Percentiles rank a stretch among this genome's conserved stretches.
These are phyloP conservation scores for Leptopilina syphax DNA, from an alignment of 2,888 invertebrate species.

Conservation along the genomic window DNA sequence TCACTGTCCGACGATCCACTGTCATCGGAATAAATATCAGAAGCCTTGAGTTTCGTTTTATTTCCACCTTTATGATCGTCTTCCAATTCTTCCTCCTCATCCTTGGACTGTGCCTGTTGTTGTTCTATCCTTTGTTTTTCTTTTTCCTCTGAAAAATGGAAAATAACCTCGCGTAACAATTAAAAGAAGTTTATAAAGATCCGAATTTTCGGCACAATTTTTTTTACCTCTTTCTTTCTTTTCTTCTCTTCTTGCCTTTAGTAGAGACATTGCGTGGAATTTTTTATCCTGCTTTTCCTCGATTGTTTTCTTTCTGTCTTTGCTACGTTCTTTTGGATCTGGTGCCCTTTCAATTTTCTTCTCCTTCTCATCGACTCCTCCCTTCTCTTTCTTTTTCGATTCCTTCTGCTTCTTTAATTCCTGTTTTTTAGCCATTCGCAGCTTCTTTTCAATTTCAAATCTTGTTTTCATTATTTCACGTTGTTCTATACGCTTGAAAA, in stretches of 20 bases:
- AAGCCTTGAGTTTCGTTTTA: slow-evolving; percentile 88
- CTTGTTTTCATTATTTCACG: slow-evolving; percentile 95
- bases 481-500: slow-evolving; percentile 97
- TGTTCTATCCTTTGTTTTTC: slow-evolving; percentile 78
- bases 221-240: slow-evolving; percentile 84
- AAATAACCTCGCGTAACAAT: slow-evolving; percentile 15
- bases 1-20: slow-evolving; percentile 80
- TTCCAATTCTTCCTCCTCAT: slow-evolving; percentile 74
- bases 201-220: not conserved
- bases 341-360: slow-evolving; percentile 78
- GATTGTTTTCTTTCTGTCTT: slow-evolving; percentile 93
- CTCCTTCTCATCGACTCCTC: slow-evolving; percentile 77
- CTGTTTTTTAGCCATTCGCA: slow-evolving; percentile 89
- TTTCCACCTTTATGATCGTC: slow-evolving; percentile 72
- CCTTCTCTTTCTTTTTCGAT: slow-evolving; percentile 75
- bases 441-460: slow-evolving; percentile 97
- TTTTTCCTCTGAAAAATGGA: slow-evolving; percentile 74
- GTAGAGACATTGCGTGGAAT: slow-evolving; percentile 94
- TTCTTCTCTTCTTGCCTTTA: slow-evolving; percentile 94
- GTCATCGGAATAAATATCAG: slow-evolving; percentile 96
- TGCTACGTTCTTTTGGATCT: slow-evolving; percentile 88
- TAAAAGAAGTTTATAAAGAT: slow-evolving; percentile 14
- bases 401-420: slow-evolving; percentile 82
- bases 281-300: slow-evolving; percentile 93
- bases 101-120: slow-evolving; percentile 75